Evolutionary conservation across 2,113 vertebrate species (phyloP), one percentile per base, ranked within the genome.

Genomic region (Chloebia gouldiae): DNA sequence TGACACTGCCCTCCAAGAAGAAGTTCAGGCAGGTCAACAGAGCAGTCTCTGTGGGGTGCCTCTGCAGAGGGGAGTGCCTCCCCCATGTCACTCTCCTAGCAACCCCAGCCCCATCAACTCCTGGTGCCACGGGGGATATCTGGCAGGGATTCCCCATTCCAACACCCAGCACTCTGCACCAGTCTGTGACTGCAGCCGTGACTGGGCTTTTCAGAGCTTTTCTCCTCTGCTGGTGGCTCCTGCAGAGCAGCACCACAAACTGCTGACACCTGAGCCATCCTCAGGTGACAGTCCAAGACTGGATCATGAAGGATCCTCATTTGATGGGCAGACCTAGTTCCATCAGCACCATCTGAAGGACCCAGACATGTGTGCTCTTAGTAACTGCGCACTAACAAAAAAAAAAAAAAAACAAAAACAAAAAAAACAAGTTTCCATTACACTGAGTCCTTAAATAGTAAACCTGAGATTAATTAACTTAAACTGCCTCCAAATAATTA

Each of bases 251-350:
- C 23, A 13, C 10, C 28, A 9, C 24, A 63, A 25, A 31, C 25
- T 50, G 13, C 0, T 2, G 13, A 11, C 8, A 39, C 6, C 17
- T 0, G 0, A 49, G 21, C 2, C 12, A 10, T 2, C 11, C 7
- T 28, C 28, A 27, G 12, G 6, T 60, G 31, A 8, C 73, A 54
- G 7, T 3, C 4, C 22, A 39, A 60, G 49, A 31, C 4, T 44
- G 44, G 15, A 47, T 40, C 20, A 44, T 40, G 49, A 49, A 44
- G 2, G 6, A 3, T 56, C 17, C 9, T 78, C 4, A 35, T 21
- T 15, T 54, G 31, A 15, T 23, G 15, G 53, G 33, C 27, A 71
- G 47, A 75, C 7, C 3, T 35, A 16, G 5, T 79, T 53, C 37
- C 21, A 47, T 8, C 15, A 33, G 4, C 14, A n/a, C 1, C 35